Base-by-base conservation (phyloP, 1,140 invertebrate species). In the Trachelipus rathkii region DNA sequence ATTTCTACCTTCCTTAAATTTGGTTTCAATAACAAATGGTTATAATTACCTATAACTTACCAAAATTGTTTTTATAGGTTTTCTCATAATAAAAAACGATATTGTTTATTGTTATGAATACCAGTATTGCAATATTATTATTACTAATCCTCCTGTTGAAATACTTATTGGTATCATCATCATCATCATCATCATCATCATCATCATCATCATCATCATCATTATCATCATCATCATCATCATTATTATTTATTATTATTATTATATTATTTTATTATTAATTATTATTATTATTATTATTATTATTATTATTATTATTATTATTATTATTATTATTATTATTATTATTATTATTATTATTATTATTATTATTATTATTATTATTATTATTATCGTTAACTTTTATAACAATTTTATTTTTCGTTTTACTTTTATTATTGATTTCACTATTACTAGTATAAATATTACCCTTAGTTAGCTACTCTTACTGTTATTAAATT, bases 181-280 rank as follows among this genome's bases (percentile, higher is more conserved):
- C n/a, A 53, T 53, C n/a, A 53, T 53, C n/a, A 53, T 53, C n/a
- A 53, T 53, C n/a, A 53, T 53, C n/a, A 53, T 53, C n/a, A 53
- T 53, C n/a, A 53, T 53, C n/a, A 53, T 53, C n/a, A 53, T 53
- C n/a, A 53, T 53, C n/a, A 53, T 53, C n/a, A 53, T 53, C n/a
- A 53, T 53, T 53, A 53, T 53, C n/a, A 53, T 53, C n/a, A 53
- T 53, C n/a, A 53, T 53, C n/a, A 53, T 53, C n/a, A 53, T 53
- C n/a, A 53, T 53, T 53, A 53, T 53, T 53, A 53, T 53, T 53
- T 10, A 10, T 53, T 10, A 10, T 53, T 10, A 10, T 53, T 10
- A 10, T 53, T 10, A 10, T 53, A 53, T 53, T 53, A 53, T 53
- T 53, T 10, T 53, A 10, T 10, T 53, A 10, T 10, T 53, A 10